A percentile compares a stretch with the other conserved stretches of the same genome.
Evolutionary conservation across 1,140 invertebrate species (phyloP).

Genomic region (Bombus breviceps): DNA sequence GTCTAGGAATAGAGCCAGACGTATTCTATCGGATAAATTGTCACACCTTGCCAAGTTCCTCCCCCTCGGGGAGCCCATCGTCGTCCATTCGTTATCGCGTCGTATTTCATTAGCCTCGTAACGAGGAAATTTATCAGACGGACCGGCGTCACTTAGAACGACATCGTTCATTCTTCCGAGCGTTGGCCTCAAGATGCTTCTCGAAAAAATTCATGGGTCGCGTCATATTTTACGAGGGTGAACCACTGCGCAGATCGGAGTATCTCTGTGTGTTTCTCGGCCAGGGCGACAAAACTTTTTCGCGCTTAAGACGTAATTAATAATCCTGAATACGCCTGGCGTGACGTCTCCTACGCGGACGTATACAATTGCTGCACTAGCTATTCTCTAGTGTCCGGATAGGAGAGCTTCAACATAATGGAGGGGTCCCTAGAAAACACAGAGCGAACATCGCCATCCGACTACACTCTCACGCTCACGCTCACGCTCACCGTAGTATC

Average conservation of each 20-base stretch:
- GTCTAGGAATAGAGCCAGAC: neutral
- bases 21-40: neutral
- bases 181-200: neutral
- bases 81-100: neutral
- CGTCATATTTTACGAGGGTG: neutral
- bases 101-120: constrained; percentile 7
- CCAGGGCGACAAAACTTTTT: constrained; percentile 56
- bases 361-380: constrained; percentile 40
- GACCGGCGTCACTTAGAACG: neutral
- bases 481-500: neutral
- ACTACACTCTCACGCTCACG: neutral
- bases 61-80: neutral
- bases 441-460: constrained; percentile 7
- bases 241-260: neutral
- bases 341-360: constrained; percentile 28
- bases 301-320: constrained; percentile 59
- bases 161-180: constrained; percentile 15
- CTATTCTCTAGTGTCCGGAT: constrained; percentile 36
- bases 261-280: neutral
- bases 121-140: neutral
- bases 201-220: neutral
- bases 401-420: constrained; percentile 45
- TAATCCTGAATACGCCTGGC: constrained; percentile 52
- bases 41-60: neutral
- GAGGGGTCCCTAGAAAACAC: constrained; percentile 56